A percentile compares a stretch with the other conserved stretches of the same genome.
phyloP scores from a whole-genome alignment of 2,888 invertebrate genomes.

The Orthosia incerta region DNA sequence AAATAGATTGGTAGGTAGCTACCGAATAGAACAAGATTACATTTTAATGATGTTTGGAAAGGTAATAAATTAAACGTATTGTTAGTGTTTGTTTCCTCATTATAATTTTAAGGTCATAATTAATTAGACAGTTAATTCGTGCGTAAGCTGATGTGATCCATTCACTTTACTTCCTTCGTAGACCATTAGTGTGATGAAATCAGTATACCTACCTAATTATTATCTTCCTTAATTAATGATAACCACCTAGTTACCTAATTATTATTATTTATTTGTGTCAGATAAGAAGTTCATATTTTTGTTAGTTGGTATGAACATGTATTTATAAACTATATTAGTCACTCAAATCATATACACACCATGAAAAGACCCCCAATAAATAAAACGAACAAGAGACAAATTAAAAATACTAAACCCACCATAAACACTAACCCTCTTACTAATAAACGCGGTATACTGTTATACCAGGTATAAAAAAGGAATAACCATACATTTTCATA shows the following conservation, averaged over 20 bases:
- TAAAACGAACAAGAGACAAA: too few species aligned
- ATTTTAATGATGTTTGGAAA: not conserved
- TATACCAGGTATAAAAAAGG: too few species aligned
- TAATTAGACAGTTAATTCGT: slow-evolving; percentile 30
- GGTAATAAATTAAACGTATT: slow-evolving; percentile 3
- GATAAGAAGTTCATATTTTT: too few species aligned
- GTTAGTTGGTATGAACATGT: too few species aligned
- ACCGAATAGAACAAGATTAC: not conserved
- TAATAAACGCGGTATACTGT: too few species aligned
- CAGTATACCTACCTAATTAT: slow-evolving; percentile 2
- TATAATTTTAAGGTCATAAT: slow-evolving; percentile 25
- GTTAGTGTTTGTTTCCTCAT: slow-evolving; percentile 31
- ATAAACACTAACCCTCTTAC: too few species aligned
- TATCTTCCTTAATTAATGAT: not conserved
- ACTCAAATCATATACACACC: too few species aligned
- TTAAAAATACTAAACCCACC: not conserved
- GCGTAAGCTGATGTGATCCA: slow-evolving; percentile 30
- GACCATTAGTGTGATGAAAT: slow-evolving; percentile 19
- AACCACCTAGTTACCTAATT: too few species aligned
- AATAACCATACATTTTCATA: too few species aligned
- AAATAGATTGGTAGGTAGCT: not conserved
- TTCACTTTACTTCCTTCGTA: slow-evolving; percentile 30
- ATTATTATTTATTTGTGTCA: too few species aligned
- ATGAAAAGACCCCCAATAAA: too few species aligned
- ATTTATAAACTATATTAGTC: too few species aligned